Evolutionary conservation across 1,140 invertebrate species (phyloP).

Genomic region (Tachypleus tridentatus): DNA sequence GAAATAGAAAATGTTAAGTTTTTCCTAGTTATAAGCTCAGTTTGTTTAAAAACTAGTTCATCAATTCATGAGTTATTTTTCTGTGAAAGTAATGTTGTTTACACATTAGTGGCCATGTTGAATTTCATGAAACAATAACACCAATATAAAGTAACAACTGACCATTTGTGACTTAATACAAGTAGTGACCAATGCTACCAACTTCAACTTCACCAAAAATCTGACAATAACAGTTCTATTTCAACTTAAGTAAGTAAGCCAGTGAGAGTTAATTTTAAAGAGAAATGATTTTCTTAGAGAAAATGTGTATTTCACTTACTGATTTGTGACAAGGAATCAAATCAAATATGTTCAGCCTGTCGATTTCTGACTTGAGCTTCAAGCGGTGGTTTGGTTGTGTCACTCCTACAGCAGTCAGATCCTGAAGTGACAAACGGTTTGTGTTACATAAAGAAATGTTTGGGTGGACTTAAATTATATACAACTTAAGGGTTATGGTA

Average conservation of each 20-base stretch:
- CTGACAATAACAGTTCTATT: not conserved
- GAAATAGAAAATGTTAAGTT: not conserved
- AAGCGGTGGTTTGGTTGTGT: constrained; percentile 96
- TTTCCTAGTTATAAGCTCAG: too few relatives aligned
- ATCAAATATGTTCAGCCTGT: constrained; percentile 82
- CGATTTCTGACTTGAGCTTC: constrained; percentile 88
- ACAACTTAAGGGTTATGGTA: too few relatives aligned
- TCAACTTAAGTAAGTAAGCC: not conserved
- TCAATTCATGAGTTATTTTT: not conserved
- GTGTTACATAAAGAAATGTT: too few relatives aligned
- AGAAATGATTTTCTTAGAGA: not conserved
- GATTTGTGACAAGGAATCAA: constrained; percentile 49
- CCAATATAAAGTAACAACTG: not conserved
- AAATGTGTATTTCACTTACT: constrained; percentile 9
- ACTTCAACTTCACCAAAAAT: too few relatives aligned
- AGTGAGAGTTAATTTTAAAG: not conserved
- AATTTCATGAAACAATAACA: not conserved
- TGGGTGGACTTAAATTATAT: too few relatives aligned
- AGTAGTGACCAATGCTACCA: not conserved
- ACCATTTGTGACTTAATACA: not conserved
- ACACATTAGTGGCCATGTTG: not conserved
- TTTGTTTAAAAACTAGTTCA: too few relatives aligned
- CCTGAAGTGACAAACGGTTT: constrained; percentile 31
- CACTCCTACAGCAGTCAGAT: constrained; percentile 64
- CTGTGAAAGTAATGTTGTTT: not conserved